Conservation (phyloP, 2,797 vertebrate genomes). For the Sebastes cheni region DNA sequence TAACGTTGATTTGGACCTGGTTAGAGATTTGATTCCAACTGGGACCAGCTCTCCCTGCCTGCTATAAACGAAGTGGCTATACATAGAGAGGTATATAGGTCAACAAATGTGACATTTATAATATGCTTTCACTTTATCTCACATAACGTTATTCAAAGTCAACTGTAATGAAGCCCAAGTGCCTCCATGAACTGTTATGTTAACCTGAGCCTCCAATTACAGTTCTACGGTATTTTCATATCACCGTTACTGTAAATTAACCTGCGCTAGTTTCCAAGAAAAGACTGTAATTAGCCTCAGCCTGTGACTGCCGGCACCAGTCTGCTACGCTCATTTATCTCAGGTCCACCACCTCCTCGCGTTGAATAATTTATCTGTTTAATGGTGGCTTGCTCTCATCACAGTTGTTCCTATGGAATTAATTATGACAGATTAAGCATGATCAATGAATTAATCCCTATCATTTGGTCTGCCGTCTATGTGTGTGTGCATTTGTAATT, state of each 20-base stretch:
- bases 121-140: neutral
- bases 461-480: constrained; percentile 55
- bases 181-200: constrained; percentile 31
- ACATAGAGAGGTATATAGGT: neutral
- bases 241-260: constrained; percentile 58
- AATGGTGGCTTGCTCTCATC: constrained; percentile 75
- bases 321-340: constrained; percentile 71
- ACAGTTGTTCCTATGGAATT: constrained; percentile 76
- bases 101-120: constrained; percentile 3
- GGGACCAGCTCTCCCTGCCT: neutral
- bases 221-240: constrained; percentile 27
- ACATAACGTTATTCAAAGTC: constrained; percentile 32
- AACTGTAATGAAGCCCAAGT: constrained; percentile 14
- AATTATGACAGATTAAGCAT: constrained; percentile 78
- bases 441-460: constrained; percentile 75
- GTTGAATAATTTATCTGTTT: constrained; percentile 78
- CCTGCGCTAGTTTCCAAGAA: constrained; percentile 74
- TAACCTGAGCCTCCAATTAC: constrained; percentile 57
- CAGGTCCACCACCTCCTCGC: constrained; percentile 62
- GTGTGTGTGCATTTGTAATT: constrained; percentile 61
- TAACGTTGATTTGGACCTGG: too few relatives aligned
- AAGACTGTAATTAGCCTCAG: constrained; percentile 72
- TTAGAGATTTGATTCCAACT: neutral
- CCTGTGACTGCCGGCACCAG: constrained; percentile 63
- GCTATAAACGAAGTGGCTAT: neutral